Evolutionary conservation across 2,888 invertebrate species (phyloP), one percentile per base, ranked within the genome.

Genomic region (Carpatolechia fugitivella): DNA sequence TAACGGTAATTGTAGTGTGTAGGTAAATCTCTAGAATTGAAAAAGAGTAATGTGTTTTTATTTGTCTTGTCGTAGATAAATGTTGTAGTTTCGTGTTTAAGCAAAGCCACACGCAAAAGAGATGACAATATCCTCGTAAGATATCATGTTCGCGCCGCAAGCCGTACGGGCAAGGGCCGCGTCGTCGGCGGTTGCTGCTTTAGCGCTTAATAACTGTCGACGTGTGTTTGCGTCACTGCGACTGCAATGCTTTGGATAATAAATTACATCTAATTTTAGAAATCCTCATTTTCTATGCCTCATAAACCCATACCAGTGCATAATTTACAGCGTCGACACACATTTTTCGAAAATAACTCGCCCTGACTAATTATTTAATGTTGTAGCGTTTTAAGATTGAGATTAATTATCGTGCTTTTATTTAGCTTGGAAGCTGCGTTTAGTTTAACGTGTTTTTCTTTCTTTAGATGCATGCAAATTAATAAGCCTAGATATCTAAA

Each of bases 201-300:
- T 80, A 82, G 69, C 82, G 80, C 87, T 88, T 89, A 85, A 86
- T 88, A 88, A 80, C 88, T 88, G 89, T 89, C 89, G 79, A 78
- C 85, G 76, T 79, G 72, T 74, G 85, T 85, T 85, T 84, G 85
- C 86, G 85, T 87, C 87, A 84, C 79, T 72, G 69, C 71, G 77
- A 68, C 80, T 78, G 83, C 81, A 78, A 74, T 78, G 81, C 82
- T 80, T 78, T 79, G 73, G 72, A 77, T 87, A 82, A 88, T 89
- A 85, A 85, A 89, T 89, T 76, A 78, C 74, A 69, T 80, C 86
- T 89, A 85, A 88, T 86, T 88, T 89, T 87, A 88, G 87, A 82
- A 83, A 78, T 80, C 71, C 82, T 82, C 86, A 85, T 85, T 84
- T 85, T 85, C 74, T 73, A 74, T 75, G 70, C 74, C 76, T 74